These are phyloP conservation scores for Sitta europaea DNA, from an alignment of 2,113 vertebrate genomes.

Conservation along the genomic window DNA sequence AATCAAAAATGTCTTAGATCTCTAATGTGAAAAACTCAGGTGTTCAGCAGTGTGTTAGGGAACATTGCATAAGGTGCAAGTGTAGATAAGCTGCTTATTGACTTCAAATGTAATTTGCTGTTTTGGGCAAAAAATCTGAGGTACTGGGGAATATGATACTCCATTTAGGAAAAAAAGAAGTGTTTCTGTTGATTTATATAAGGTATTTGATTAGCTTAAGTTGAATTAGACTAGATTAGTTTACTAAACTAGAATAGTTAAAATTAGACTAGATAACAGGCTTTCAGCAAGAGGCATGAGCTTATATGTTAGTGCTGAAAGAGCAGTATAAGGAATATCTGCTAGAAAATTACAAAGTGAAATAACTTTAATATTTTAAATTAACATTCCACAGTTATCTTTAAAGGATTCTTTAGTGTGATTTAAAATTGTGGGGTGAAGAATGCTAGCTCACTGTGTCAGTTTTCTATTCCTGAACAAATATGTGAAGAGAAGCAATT, in stretches of 20 bases:
- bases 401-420: conserved; percentile 25
- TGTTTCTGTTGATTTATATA: background rate
- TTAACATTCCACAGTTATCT: background rate
- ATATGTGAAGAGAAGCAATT: background rate
- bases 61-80: background rate
- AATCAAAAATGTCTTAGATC: background rate
- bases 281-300: background rate
- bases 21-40: background rate
- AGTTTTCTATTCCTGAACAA: background rate
- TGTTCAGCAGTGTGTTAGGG: background rate
- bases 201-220: background rate
- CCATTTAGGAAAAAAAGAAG: background rate
- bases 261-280: background rate
- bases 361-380: conserved; percentile 13
- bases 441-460: background rate
- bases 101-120: background rate
- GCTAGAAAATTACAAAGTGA: background rate
- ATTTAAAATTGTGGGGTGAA: conserved; percentile 7
- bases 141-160: background rate
- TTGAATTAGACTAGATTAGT: background rate
- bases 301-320: background rate
- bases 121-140: background rate
- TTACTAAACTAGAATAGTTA: background rate
- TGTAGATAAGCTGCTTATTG: background rate
- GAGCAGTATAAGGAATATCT: background rate